Evolutionary conservation across 2,113 vertebrate species (phyloP), one percentile per base, ranked within the genome.

Genomic region (Arenaria interpres): DNA sequence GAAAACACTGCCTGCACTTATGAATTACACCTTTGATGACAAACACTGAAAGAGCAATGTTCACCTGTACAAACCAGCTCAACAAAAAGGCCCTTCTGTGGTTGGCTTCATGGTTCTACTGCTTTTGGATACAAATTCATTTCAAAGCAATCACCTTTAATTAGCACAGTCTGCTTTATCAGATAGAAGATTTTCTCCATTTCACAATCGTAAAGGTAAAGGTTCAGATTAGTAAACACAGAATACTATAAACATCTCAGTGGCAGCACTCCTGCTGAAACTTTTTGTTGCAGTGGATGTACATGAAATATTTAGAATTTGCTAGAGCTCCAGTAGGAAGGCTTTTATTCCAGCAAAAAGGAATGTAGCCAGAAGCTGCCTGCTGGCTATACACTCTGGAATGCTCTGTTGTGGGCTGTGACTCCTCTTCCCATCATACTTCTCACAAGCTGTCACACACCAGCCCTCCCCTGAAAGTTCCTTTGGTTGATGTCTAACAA

Each of bases 301-400:
- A 20, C 82, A 92, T 92, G 67, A 97, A 98, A 97, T 97, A 97
- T 93, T 95, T 93, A 98, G 89, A 88, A 94, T 57, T 79, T 95
- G 13, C 69, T 96, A 86, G 39, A 96, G 69, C 53, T 97, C 77
- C 73, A 57, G 59, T 69, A 95, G 72, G 60, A 93, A 97, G 33
- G 69, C 53, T 97, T 97, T 98, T 93, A 96, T 97, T 94, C 76
- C 69, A 84, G 85, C 37, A 95, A 96, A 96, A 97, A n/a, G 6
- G 41, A 94, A 50, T 71, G 72, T 88, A 97, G 90, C 95, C 90
- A 94, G 93, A 80, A 97, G 86, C 92, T 96, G 67, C 94, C 97
- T 97, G 82, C 92, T 96, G 92, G 95, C 96, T 91, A 57, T 51
- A 72, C 50, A 67, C 6, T 3, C 73, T 91, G 77, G 35, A 72